Conservation (phyloP, 2,888 invertebrate genomes). For the Psococerastis gibbosa region DNA sequence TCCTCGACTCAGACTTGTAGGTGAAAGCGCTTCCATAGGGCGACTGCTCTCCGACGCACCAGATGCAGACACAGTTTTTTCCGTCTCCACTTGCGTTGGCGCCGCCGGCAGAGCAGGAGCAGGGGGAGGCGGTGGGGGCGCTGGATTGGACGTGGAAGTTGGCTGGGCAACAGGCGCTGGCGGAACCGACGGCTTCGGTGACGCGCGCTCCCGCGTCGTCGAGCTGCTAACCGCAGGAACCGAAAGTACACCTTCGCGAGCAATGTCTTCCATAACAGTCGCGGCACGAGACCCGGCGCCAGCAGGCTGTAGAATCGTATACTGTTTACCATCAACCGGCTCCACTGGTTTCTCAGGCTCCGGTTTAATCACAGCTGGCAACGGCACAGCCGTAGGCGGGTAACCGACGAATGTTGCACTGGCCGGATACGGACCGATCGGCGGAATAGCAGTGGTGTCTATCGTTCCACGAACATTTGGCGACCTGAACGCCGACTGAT, state of each 20-base stretch:
- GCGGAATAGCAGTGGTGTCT: slow-evolving; percentile 19
- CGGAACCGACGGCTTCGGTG: slow-evolving; percentile 19
- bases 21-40: slow-evolving; percentile 45
- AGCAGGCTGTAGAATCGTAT: slow-evolving; percentile 72
- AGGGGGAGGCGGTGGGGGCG: slow-evolving; percentile 22
- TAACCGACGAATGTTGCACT: slow-evolving; percentile 57
- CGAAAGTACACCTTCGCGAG: slow-evolving; percentile 42
- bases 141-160: slow-evolving; percentile 8
- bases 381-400: slow-evolving; percentile 27
- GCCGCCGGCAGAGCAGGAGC: slow-evolving; percentile 32
- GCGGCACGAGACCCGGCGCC: slow-evolving; percentile 63
- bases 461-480: slow-evolving; percentile 32
- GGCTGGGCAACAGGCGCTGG: slow-evolving; percentile 22
- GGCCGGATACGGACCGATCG: slow-evolving; percentile 41
- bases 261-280: slow-evolving; percentile 59
- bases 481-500: slow-evolving; percentile 63
- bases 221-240: slow-evolving; percentile 33
- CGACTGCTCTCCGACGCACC: slow-evolving; percentile 21
- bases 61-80: background rate
- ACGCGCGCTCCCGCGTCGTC: slow-evolving; percentile 19
- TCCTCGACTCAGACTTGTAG: slow-evolving; percentile 61
- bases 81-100: slow-evolving; percentile 20
- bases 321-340: slow-evolving; percentile 39
- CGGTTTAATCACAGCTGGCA: slow-evolving; percentile 23
- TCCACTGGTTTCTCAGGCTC: slow-evolving; percentile 15